Base-by-base conservation (phyloP, 2,797 vertebrate species). In the Poecilia picta region DNA sequence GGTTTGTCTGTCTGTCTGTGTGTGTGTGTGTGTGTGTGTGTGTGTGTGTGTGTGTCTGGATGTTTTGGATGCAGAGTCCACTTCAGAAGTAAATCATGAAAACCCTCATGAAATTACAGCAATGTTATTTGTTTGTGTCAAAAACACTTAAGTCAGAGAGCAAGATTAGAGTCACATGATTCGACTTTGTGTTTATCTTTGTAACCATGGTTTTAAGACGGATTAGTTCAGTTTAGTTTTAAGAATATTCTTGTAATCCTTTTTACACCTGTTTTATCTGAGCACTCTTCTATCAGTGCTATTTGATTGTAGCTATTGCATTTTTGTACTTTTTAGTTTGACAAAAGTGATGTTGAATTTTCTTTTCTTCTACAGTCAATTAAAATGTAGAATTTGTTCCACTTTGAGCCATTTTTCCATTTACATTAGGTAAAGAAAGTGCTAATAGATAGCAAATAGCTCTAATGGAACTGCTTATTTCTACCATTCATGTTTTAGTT, bases 91-190 rank as follows among this genome's bases (percentile, higher is more conserved):
- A 45, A 66, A 78, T 77, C 78, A 39, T 18, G 41, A 25, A 72
- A n/a, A n/a, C n/a, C n/a, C n/a, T n/a, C n/a, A n/a, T n/a, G n/a
- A n/a, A 53, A 73, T 84, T 76, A 73, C 55, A 39, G 41, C 49
- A 68, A 55, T 8, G 0, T 81, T 57, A 0, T 70, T 82, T 81
- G 83, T 47, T 87, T 89, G 73, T 81, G 81, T 86, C 84, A 85
- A 83, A 86, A 62, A 18, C n/a, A 79, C 28, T 72, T 70, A 83
- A 88, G 77, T 57, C 7, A 76, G 79, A 82, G 41, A 36, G 20
- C 55, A 75, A 43, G 57, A 82, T 86, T 55, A 85, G 82, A 89
- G 70, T 15, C 33, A 10, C 57, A 66, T 16, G 28, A 23, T 16
- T 31, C 13, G 0, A 16, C 2, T 59, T 59, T 59, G 11, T 59